phyloP scores from a whole-genome alignment of 2,797 vertebrate genomes.

The Tarsius wallacei region DNA sequence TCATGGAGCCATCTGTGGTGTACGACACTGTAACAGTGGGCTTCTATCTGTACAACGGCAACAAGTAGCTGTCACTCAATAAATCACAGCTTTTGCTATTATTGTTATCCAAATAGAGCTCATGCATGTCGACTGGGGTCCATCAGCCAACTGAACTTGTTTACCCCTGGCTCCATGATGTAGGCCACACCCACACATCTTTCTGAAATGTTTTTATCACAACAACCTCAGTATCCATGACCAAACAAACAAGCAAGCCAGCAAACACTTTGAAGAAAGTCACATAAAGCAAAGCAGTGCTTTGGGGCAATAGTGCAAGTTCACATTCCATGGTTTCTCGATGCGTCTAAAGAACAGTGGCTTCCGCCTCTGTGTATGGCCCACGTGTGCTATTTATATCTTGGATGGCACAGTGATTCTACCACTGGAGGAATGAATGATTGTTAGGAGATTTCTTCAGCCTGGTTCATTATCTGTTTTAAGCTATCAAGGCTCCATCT shows the following conservation, averaged over 20 bases:
- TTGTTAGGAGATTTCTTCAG: slow-evolving; percentile 32
- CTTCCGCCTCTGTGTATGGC: not conserved
- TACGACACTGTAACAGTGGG: not conserved
- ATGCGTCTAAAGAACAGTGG: rapidly evolving
- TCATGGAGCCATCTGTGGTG: not conserved
- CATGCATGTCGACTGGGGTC: not conserved
- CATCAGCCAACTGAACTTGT: not conserved
- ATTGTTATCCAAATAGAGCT: not conserved
- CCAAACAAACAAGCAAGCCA: slow-evolving; percentile 5
- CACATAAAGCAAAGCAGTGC: not conserved
- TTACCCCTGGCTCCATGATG: not conserved
- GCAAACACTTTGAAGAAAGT: not conserved
- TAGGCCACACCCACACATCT: not conserved
- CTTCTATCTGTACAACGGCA: not conserved
- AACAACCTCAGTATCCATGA: not conserved
- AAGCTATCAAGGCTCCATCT: slow-evolving; percentile 58
- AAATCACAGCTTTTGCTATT: not conserved
- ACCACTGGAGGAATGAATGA: not conserved
- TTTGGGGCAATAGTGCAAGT: not conserved
- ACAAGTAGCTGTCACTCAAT: not conserved
- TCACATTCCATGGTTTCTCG: not conserved
- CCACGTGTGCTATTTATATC: rapidly evolving
- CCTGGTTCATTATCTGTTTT: slow-evolving; percentile 72
- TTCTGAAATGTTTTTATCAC: slow-evolving; percentile 10
- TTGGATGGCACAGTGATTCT: not conserved